Evolutionary conservation across 2,113 vertebrate species (phyloP).

Genomic region (Cygnus atratus): DNA sequence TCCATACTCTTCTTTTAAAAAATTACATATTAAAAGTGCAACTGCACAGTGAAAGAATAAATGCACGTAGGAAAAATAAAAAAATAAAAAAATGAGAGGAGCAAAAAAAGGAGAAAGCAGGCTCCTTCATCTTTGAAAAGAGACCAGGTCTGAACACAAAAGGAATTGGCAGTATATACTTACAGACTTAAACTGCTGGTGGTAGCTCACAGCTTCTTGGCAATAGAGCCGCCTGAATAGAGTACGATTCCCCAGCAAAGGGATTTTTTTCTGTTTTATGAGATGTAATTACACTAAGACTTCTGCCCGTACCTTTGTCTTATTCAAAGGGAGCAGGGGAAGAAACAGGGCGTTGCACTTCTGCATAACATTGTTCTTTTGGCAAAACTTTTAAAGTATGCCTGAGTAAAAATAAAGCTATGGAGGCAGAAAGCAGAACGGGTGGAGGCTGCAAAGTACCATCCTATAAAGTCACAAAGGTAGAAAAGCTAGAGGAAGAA

Average conservation of each 20-base stretch:
- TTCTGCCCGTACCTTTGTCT: background rate
- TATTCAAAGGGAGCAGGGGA: background rate
- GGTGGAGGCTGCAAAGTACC: background rate
- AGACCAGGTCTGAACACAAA: background rate
- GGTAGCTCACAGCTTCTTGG: background rate
- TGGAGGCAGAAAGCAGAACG: background rate
- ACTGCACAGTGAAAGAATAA: background rate
- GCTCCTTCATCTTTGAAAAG: background rate
- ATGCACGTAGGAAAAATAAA: background rate
- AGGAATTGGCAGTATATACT: background rate
- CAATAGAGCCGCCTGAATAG: background rate
- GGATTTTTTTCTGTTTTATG: background rate
- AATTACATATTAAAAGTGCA: background rate
- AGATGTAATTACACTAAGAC: background rate
- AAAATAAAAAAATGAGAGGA: background rate
- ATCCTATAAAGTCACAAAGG: background rate
- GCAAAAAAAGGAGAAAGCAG: background rate
- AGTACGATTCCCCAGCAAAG: background rate
- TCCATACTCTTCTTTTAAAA: background rate
- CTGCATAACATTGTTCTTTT: background rate
- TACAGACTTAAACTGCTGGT: background rate
- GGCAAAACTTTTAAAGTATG: background rate
- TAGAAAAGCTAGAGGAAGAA: background rate
- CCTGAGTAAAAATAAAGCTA: background rate
- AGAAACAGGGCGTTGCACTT: background rate